Evolutionary conservation across 2,888 invertebrate species (phyloP).

Genomic region (Acleris emargana): DNA sequence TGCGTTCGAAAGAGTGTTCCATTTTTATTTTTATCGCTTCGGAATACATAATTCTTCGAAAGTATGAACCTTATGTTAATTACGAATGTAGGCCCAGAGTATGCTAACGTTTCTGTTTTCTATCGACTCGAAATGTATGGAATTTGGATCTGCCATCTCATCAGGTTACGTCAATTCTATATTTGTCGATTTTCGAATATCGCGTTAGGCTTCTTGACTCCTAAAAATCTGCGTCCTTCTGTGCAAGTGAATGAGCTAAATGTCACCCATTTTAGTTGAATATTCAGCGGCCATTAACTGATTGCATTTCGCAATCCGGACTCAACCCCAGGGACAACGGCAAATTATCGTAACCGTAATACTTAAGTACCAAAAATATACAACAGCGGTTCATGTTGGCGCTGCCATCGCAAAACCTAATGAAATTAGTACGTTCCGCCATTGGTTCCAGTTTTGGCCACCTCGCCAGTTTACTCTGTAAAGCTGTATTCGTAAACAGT

Average conservation of each 20-base stretch:
- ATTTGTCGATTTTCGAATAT: too few species aligned
- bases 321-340: slow-evolving; percentile 15
- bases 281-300: slow-evolving; percentile 5
- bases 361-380: slow-evolving; percentile 19
- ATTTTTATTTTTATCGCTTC: too few species aligned
- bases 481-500: slow-evolving; percentile 18
- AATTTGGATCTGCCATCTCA: too few species aligned
- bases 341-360: slow-evolving; percentile 27
- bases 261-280: not conserved
- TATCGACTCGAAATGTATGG: too few species aligned
- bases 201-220: too few species aligned
- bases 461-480: slow-evolving; percentile 17
- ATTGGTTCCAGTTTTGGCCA: slow-evolving; percentile 28
- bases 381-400: not conserved
- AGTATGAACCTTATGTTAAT: too few species aligned
- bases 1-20: too few species aligned
- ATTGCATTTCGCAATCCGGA: slow-evolving; percentile 22
- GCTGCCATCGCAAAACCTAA: slow-evolving; percentile 4
- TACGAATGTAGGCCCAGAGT: too few species aligned
- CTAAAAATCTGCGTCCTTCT: too few species aligned
- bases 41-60: too few species aligned
- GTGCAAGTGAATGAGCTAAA: not conserved
- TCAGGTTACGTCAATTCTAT: too few species aligned
- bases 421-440: slow-evolving; percentile 4
- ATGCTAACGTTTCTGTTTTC: too few species aligned